Conservation (phyloP, 2,797 vertebrate genomes). For the Allobates femoralis region DNA sequence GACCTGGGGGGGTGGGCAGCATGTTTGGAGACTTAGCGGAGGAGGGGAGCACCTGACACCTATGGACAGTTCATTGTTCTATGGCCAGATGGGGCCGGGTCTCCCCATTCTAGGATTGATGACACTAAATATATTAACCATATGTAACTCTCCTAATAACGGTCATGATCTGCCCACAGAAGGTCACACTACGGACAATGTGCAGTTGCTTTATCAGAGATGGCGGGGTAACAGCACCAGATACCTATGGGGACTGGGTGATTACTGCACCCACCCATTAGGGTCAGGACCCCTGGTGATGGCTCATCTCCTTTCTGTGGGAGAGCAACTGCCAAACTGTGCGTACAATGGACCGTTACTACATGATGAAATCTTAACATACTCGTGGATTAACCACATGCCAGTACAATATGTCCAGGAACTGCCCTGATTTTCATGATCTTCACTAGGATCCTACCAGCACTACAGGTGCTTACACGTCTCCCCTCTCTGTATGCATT, state of each 20-base stretch:
- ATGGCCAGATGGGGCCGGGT: neutral
- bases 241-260: neutral
- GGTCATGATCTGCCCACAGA: neutral
- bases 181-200: conserved; percentile 13
- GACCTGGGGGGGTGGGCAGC: neutral
- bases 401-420: no score
- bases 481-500: no score
- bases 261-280: neutral
- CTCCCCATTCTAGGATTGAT: neutral
- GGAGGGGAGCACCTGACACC: no score
- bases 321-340: neutral
- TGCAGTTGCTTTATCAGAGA: no score
- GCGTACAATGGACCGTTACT: no score
- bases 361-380: no score
- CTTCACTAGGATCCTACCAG: no score
- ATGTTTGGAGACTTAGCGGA: no score
- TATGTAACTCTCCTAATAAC: conserved; percentile 6
- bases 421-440: no score
- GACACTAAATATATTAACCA: neutral
- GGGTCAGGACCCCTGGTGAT: neutral
- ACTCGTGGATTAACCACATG: no score
- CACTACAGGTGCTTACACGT: no score
- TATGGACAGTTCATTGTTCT: neutral
- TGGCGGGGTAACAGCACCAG: neutral
- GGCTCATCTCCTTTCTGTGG: neutral